Percentiles rank a stretch among this genome's conserved stretches.
Conservation (phyloP, 2,797 vertebrate genomes). For the Hapalemur alaotrensis region DNA sequence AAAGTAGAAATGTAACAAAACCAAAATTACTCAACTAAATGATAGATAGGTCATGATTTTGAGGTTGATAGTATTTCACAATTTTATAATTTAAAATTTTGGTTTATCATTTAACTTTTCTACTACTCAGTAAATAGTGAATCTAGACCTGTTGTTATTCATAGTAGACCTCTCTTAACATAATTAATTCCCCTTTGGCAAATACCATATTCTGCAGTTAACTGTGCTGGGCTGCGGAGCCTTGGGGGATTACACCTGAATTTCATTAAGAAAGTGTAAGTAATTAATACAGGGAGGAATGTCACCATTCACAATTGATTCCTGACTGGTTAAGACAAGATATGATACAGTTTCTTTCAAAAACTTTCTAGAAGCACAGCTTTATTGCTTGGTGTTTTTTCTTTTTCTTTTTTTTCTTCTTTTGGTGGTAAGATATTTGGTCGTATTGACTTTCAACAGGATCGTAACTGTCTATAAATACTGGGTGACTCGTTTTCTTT, state of each 20-base stretch:
- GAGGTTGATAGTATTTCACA: background rate
- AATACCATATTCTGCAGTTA: slow-evolving; percentile 86
- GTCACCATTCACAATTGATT: slow-evolving; percentile 80
- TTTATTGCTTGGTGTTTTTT: slow-evolving; percentile 53
- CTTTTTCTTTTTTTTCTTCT: background rate
- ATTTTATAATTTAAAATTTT: slow-evolving; percentile 39
- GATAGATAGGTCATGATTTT: background rate
- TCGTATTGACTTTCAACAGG: slow-evolving; percentile 56
- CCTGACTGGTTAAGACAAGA: slow-evolving; percentile 84
- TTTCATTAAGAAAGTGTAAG: slow-evolving; percentile 84
- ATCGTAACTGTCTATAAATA: slow-evolving; percentile 60
- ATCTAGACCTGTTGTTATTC: slow-evolving; percentile 85
- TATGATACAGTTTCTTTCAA: slow-evolving; percentile 37
- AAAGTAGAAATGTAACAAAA: background rate
- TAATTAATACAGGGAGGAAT: slow-evolving; percentile 83
- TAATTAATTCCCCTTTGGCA: slow-evolving; percentile 86
- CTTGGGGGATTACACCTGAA: slow-evolving; percentile 93
- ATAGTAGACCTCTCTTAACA: slow-evolving; percentile 87
- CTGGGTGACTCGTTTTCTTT: slow-evolving; percentile 70
- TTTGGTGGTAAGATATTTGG: slow-evolving; percentile 30
- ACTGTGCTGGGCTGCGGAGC: slow-evolving; percentile 85
- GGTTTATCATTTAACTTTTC: slow-evolving; percentile 49
- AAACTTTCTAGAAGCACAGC: slow-evolving; percentile 33
- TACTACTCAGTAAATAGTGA: slow-evolving; percentile 78
- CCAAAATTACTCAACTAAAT: background rate